Percentiles rank a stretch among this genome's conserved stretches.
These are phyloP conservation scores for Hypomecis punctinalis DNA, from an alignment of 2,888 invertebrate genomes.

Conservation along the genomic window DNA sequence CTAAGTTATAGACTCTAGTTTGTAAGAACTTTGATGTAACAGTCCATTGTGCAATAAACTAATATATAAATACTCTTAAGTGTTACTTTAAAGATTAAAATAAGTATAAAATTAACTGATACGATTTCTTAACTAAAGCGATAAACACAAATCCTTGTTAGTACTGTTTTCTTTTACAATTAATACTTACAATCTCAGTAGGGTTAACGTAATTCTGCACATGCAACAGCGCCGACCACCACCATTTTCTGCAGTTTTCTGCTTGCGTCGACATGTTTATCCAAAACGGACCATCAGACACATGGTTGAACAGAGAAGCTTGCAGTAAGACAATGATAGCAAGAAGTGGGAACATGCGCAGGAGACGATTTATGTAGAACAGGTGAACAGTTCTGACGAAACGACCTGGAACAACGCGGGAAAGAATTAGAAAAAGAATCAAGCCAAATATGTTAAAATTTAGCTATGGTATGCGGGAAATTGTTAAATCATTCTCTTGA, in stretches of 20 bases:
- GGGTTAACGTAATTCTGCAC: slow-evolving; percentile 77
- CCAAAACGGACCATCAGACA: slow-evolving; percentile 72
- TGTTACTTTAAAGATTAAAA: no score
- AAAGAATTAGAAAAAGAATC: neutral
- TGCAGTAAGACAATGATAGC: slow-evolving; percentile 58
- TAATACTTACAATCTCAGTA: slow-evolving; percentile 50
- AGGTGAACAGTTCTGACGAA: slow-evolving; percentile 57
- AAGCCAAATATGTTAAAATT: neutral
- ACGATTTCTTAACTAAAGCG: no score
- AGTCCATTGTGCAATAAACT: no score
- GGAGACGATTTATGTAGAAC: slow-evolving; percentile 60
- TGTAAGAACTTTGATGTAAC: no score
- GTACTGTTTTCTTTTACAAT: neutral
- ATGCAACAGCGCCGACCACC: slow-evolving; percentile 81
- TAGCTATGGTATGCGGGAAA: no score
- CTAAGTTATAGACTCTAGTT: no score
- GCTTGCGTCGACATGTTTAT: slow-evolving; percentile 61
- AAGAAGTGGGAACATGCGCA: slow-evolving; percentile 64
- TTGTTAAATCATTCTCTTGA: no score
- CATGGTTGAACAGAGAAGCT: slow-evolving; percentile 57
- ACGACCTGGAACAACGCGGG: slow-evolving; percentile 50
- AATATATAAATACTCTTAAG: no score
- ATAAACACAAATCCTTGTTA: neutral
- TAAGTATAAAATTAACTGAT: no score
- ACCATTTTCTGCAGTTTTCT: slow-evolving; percentile 67